Percentiles rank a stretch among this genome's conserved stretches.
These are phyloP conservation scores for Drosophila lini DNA, from an alignment of 1,140 invertebrate genomes.

Conservation along the genomic window DNA sequence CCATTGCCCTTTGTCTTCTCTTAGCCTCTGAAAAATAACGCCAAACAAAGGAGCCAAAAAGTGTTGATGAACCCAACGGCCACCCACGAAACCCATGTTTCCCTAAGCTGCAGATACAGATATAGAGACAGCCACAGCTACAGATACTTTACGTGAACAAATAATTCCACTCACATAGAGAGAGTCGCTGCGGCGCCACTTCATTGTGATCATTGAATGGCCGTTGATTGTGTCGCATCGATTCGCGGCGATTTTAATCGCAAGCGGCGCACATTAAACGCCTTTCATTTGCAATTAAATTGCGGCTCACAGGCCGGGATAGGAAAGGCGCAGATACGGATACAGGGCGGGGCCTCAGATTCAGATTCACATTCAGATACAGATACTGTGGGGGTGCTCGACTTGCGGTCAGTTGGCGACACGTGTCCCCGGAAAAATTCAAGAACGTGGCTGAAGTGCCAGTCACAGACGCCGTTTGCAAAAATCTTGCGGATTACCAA, in stretches of 20 bases:
- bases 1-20: constrained; percentile 27
- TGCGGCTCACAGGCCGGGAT: constrained; percentile 25
- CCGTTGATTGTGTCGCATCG: constrained; percentile 75
- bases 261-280: constrained; percentile 69
- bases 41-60: constrained; percentile 68
- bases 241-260: constrained; percentile 80
- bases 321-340: constrained; percentile 2
- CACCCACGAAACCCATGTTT: constrained; percentile 20
- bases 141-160: constrained; percentile 27
- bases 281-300: constrained; percentile 82
- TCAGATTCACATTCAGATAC: constrained; percentile 19
- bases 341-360: constrained; percentile 1
- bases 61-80: constrained; percentile 68
- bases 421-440: constrained; percentile 52
- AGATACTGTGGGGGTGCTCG: constrained; percentile 34
- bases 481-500: constrained; percentile 82
- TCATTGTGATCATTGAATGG: constrained; percentile 73
- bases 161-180: constrained; percentile 17
- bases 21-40: constrained; percentile 20
- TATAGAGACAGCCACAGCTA: constrained; percentile 7
- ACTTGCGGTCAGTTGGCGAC: constrained; percentile 71
- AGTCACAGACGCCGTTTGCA: constrained; percentile 58
- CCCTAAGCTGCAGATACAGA: constrained; percentile 47
- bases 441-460: constrained; percentile 10
- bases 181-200: constrained; percentile 53